Percentiles rank a stretch among this genome's conserved stretches.
These are phyloP conservation scores for Magallana ariakensis DNA, from an alignment of 1,140 invertebrate genomes.

Conservation along the genomic window DNA sequence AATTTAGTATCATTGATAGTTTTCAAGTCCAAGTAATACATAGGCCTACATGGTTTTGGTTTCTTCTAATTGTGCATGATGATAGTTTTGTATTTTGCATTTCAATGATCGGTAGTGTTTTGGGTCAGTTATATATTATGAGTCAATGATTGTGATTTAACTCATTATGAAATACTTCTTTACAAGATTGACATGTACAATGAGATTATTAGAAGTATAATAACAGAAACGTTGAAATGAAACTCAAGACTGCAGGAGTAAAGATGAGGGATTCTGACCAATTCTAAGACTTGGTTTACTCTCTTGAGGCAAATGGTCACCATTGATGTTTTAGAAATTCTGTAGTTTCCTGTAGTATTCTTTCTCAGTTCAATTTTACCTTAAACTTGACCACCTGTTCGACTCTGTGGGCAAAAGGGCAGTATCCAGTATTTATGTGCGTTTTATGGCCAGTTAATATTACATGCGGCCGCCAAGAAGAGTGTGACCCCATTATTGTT, in stretches of 20 bases:
- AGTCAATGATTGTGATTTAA: too few relatives aligned
- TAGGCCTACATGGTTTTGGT: too few relatives aligned
- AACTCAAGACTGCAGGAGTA: not conserved
- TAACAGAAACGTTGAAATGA: not conserved
- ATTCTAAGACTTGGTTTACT: not conserved
- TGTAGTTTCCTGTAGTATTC: not conserved
- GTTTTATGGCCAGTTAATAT: conserved; percentile 25
- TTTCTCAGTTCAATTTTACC: not conserved
- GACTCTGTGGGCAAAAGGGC: conserved; percentile 10
- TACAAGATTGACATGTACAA: too few relatives aligned
- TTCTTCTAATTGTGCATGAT: too few relatives aligned
- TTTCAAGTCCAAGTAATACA: too few relatives aligned
- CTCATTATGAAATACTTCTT: too few relatives aligned
- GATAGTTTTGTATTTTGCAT: too few relatives aligned
- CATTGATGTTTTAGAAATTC: not conserved
- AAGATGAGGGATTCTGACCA: too few relatives aligned
- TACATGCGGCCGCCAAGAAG: not conserved
- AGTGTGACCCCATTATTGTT: conserved; percentile 36
- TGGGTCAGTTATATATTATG: too few relatives aligned
- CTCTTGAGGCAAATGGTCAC: not conserved
- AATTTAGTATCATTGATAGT: too few relatives aligned
- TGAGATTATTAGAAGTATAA: not conserved
- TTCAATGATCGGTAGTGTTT: too few relatives aligned
- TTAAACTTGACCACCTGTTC: conserved; percentile 20
- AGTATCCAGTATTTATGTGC: not conserved